Conservation (phyloP, 2,113 vertebrate genomes). For the Nothocercus julius region DNA sequence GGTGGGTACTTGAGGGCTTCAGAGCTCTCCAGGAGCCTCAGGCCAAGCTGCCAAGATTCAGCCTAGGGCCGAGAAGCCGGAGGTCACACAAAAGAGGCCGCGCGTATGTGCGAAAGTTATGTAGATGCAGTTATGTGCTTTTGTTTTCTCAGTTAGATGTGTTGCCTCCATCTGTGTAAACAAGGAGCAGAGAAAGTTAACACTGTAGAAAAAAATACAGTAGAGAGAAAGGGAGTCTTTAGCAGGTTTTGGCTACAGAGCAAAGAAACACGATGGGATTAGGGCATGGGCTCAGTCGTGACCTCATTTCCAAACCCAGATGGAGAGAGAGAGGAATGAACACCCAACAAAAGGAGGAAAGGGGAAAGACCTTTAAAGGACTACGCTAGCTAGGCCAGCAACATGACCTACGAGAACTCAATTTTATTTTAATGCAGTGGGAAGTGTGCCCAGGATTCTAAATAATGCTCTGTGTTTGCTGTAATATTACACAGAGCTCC, state of each 20-base stretch:
- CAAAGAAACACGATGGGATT: background rate
- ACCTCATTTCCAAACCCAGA: background rate
- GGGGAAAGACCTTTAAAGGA: background rate
- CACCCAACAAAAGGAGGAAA: background rate
- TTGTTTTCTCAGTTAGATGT: background rate
- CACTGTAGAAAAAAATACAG: background rate
- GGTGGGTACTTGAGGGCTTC: background rate
- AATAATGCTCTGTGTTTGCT: background rate
- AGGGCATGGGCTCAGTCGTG: background rate
- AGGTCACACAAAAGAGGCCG: background rate
- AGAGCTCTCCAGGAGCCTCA: background rate
- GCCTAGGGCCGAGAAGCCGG: background rate
- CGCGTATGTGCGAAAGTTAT: background rate
- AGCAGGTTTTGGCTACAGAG: background rate
- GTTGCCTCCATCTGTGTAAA: slow-evolving; percentile 42
- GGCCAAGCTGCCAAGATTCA: background rate
- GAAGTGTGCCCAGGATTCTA: background rate
- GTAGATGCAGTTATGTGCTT: background rate
- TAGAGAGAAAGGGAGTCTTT: background rate
- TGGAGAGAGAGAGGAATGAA: background rate
- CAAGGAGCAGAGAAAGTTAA: background rate
- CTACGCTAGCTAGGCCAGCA: background rate
- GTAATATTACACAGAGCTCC: background rate
- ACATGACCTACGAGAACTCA: background rate
- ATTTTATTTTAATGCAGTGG: background rate